Conservation (phyloP, 1,140 invertebrate species). For the Adoxophyes honmai region DNA sequence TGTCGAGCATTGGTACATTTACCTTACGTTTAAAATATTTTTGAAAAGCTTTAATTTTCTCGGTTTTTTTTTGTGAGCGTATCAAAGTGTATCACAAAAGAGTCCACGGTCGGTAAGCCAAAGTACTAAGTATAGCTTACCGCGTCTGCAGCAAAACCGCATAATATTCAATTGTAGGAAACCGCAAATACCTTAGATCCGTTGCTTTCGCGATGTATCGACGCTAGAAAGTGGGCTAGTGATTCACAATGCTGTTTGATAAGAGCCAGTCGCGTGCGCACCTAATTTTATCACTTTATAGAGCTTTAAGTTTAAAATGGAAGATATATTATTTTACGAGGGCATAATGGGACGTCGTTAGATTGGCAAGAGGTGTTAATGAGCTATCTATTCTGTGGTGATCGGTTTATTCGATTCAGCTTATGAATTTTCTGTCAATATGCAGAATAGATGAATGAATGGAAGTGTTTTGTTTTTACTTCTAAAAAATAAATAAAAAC, state of each 20-base stretch:
- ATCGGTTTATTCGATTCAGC: too few relatives aligned
- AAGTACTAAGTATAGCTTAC: constrained; percentile 26
- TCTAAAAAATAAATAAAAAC: too few relatives aligned
- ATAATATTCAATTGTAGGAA: constrained; percentile 62
- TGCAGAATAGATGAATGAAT: too few relatives aligned
- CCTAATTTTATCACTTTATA: constrained; percentile 1
- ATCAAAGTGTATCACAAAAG: constrained; percentile 13
- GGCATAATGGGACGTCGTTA: too few relatives aligned
- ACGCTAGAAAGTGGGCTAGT: constrained; percentile 57
- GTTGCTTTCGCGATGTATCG: constrained; percentile 61
- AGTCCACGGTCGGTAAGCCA: constrained; percentile 23
- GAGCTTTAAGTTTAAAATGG: neutral
- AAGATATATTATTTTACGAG: neutral
- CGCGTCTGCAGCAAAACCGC: constrained; percentile 34
- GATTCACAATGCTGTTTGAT: constrained; percentile 51
- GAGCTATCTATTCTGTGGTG: too few relatives aligned
- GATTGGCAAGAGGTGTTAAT: too few relatives aligned
- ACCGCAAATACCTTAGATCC: constrained; percentile 59
- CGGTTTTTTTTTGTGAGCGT: too few relatives aligned
- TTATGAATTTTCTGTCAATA: too few relatives aligned
- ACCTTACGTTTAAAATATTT: too few relatives aligned
- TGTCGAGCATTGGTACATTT: too few relatives aligned
- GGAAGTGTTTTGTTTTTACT: too few relatives aligned
- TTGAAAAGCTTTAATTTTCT: too few relatives aligned
- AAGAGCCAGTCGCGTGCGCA: constrained; percentile 39